Conservation (phyloP, 2,797 vertebrate species). For the Crenuchus spilurus region DNA sequence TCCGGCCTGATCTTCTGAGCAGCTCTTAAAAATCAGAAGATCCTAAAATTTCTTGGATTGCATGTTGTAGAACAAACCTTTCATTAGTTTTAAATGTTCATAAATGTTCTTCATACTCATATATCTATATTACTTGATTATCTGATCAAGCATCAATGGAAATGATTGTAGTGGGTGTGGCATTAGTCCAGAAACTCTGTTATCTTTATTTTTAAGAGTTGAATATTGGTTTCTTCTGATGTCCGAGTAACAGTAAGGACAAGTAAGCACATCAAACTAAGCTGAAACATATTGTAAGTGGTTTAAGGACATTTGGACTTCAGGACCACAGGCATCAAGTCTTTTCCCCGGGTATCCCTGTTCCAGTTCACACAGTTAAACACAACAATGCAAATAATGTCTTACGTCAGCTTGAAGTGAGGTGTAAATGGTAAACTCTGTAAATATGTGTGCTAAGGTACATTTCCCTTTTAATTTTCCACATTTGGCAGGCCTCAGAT, state of each 20-base stretch:
- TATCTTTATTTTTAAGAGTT: too few species aligned
- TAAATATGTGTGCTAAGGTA: conserved; percentile 44
- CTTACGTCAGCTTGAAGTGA: background rate
- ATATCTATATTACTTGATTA: too few species aligned
- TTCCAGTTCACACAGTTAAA: background rate
- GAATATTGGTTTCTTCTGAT: conserved; percentile 2
- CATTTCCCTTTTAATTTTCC: conserved; percentile 72
- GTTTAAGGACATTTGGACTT: background rate
- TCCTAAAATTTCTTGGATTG: too few species aligned
- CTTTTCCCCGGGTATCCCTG: background rate
- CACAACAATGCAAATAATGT: background rate
- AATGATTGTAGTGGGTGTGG: too few species aligned
- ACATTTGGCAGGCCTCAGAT: conserved; percentile 57
- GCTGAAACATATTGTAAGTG: background rate
- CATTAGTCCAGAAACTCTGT: too few species aligned
- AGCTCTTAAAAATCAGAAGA: too few species aligned
- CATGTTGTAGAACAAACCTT: too few species aligned
- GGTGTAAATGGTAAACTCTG: background rate
- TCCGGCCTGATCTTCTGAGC: too few species aligned
- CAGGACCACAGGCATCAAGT: background rate
- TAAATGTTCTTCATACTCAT: too few species aligned
- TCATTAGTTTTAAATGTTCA: too few species aligned
- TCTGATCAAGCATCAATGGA: too few species aligned
- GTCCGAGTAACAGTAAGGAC: background rate
- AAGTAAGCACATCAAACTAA: background rate